Percentiles rank a stretch among this genome's conserved stretches.
Conservation (phyloP, 2,797 vertebrate species). For the Anabacerthia variegaticeps region DNA sequence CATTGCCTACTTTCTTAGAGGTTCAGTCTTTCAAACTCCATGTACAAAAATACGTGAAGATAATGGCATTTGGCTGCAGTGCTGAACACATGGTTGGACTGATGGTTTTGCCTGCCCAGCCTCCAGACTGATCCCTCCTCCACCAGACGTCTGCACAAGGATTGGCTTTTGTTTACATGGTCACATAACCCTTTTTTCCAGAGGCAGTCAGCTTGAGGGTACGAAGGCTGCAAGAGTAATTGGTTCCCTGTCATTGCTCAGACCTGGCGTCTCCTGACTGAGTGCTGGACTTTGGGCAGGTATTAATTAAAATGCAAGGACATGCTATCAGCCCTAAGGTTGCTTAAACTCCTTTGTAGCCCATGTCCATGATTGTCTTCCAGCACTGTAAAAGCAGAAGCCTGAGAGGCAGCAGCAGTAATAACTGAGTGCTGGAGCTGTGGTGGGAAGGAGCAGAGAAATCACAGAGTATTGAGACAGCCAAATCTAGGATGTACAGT, state of each 20-base stretch:
- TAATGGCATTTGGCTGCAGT: neutral
- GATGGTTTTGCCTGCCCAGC: neutral
- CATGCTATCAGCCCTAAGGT: neutral
- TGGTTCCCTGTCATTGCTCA: neutral
- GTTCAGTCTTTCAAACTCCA: neutral
- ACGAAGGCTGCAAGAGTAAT: neutral
- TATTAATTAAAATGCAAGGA: neutral
- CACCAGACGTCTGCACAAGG: neutral
- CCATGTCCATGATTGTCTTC: accelerated
- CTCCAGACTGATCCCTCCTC: neutral
- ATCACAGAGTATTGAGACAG: neutral
- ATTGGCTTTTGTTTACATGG: neutral
- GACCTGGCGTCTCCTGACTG: neutral
- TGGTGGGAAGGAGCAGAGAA: neutral
- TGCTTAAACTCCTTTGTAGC: neutral
- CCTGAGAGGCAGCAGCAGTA: neutral
- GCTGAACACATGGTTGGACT: accelerated
- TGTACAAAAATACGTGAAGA: accelerated
- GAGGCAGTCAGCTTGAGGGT: neutral
- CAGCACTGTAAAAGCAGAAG: neutral
- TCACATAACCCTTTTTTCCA: neutral
- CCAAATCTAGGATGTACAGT: accelerated
- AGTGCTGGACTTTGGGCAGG: neutral
- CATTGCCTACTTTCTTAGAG: neutral
- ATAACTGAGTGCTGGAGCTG: neutral